Conservation (phyloP, 2,888 invertebrate genomes). For the Automeris io region DNA sequence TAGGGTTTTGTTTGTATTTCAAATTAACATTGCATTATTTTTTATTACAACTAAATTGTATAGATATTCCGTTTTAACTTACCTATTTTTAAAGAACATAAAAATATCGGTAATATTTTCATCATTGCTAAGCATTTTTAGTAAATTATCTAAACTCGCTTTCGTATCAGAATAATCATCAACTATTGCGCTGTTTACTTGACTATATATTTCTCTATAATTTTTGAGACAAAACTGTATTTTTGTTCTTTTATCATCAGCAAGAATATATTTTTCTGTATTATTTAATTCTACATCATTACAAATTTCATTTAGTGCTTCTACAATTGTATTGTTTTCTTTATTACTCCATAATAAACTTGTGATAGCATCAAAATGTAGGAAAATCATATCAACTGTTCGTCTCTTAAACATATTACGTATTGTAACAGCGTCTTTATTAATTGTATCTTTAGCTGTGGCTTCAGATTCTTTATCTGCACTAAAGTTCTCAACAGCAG, state of each 20-base stretch:
- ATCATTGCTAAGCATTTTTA: conserved; percentile 26
- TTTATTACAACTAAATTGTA: too few species aligned
- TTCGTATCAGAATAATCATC: conserved; percentile 34
- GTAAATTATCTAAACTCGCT: conserved; percentile 36
- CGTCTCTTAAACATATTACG: conserved; percentile 49
- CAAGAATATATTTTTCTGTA: conserved; percentile 38
- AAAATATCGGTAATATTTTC: conserved; percentile 32
- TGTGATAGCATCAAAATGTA: conserved; percentile 59
- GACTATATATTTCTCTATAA: conserved; percentile 40
- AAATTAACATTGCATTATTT: too few species aligned
- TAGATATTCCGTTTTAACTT: conserved; percentile 14
- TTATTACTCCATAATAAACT: conserved; percentile 40
- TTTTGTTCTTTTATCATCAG: conserved; percentile 39
- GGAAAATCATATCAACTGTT: conserved; percentile 42
- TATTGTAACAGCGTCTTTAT: conserved; percentile 33
- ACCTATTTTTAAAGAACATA: conserved; percentile 46
- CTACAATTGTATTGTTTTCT: conserved; percentile 34
- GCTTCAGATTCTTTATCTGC: conserved; percentile 20
- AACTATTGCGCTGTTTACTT: conserved; percentile 26
- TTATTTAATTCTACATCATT: conserved; percentile 35
- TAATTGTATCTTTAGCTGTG: conserved; percentile 26
- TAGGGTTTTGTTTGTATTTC: too few species aligned
- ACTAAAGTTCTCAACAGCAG: conserved; percentile 30
- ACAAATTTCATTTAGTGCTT: conserved; percentile 41
- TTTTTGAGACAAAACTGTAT: conserved; percentile 49